A percentile compares a stretch with the other conserved stretches of the same genome.
Conservation (phyloP, 2,113 vertebrate species). For the Cricetomys ansorgei region DNA sequence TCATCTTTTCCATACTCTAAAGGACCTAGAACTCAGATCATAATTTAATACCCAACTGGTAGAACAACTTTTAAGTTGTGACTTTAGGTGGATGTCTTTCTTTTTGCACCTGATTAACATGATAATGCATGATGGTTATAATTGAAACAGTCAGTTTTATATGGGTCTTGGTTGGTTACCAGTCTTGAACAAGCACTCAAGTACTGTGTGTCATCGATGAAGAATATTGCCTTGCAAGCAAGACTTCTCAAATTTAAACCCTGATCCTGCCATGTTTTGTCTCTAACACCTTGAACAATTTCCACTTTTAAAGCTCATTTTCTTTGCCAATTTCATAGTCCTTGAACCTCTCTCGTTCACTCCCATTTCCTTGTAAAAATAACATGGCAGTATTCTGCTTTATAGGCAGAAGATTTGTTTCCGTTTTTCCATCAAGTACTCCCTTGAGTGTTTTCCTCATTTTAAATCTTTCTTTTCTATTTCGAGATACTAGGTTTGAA, state of each 20-base stretch:
- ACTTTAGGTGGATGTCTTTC: not conserved
- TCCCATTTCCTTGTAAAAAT: constrained; percentile 1
- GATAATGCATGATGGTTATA: not conserved
- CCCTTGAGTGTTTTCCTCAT: not conserved
- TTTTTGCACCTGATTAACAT: not conserved
- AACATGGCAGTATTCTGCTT: not conserved
- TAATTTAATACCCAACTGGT: not conserved
- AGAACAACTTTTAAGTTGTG: not conserved
- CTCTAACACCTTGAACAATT: not conserved
- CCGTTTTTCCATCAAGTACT: not conserved
- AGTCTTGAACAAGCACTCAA: not conserved
- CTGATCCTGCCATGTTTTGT: not conserved
- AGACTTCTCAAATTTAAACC: not conserved
- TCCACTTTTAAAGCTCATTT: not conserved
- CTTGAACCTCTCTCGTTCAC: not conserved
- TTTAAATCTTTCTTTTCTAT: not conserved
- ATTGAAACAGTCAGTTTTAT: not conserved
- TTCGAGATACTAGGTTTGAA: not conserved
- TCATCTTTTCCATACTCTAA: not conserved
- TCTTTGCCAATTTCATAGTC: not conserved
- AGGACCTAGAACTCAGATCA: not conserved
- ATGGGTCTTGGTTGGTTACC: not conserved
- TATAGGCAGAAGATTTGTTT: not conserved
- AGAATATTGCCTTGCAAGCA: not conserved
- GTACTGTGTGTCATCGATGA: not conserved